Base-by-base conservation (phyloP, 2,113 vertebrate genomes). In the Pseudopipra pipra region DNA sequence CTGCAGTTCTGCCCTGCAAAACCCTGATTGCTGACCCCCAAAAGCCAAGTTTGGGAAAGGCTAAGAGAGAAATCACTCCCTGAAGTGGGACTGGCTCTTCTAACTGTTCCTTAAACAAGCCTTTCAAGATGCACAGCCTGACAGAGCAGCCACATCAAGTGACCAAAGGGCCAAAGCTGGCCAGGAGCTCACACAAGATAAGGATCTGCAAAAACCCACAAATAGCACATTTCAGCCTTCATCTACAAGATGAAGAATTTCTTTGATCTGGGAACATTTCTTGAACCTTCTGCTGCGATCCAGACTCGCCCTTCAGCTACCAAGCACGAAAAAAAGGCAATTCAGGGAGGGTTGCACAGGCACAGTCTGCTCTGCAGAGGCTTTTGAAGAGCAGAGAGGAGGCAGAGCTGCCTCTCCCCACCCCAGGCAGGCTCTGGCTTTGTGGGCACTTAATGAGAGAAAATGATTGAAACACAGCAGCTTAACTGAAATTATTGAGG, bases 251-350 rank as follows among this genome's bases (percentile, higher is more conserved):
- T 16, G 25, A 90, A 77, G 68, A 25, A 22, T 15, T 24, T 24
- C 92, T 90, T 90, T 95, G 91, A 97, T 95, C 46, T 51, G 41
- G 30, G 63, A 31, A 71, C 33, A 14, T 11, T 61, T 58, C 9
- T 9, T 49, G 73, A 55, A 59, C 11, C 9, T 49, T 49, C 30
- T n/a, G 4, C 21, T 27, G 63, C 65, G 65, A 82, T 56, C 37
- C 52, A 59, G 65, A 23, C 37, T 31, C 3, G 3, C 52, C 67
- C 27, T 83, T 67, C 85, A 68, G 90, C 52, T 51, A 13, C 35
- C 20, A 1, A 63, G 52, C 27, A 74, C 17, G 37, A 84, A 80
- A 71, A 80, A 71, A 52, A 67, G 24, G 41, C 44, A 23, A 54
- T 37, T 62, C 72, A 71, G 74, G 49, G 39, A 20, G 79, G 17